phyloP scores from a whole-genome alignment of 2,888 invertebrate species.

The Elmis aenea region DNA sequence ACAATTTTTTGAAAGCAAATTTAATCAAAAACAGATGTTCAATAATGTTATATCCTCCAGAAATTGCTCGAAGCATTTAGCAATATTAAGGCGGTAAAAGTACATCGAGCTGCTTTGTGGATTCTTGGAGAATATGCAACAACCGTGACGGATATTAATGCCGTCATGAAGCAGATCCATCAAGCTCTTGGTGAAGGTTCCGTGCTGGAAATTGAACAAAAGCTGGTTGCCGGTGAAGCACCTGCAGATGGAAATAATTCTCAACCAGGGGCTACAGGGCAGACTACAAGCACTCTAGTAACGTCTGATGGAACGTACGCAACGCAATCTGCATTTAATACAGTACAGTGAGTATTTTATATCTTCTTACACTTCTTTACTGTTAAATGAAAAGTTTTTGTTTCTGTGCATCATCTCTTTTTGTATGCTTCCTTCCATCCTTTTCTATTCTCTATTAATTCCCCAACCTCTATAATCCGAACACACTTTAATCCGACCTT shows the following conservation, averaged over 20 bases:
- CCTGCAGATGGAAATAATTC: conserved; percentile 50
- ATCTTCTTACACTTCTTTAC: too few relatives aligned
- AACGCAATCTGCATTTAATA: conserved; percentile 93
- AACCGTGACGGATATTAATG: conserved; percentile 67
- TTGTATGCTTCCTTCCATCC: too few relatives aligned
- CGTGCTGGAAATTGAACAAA: conserved; percentile 61
- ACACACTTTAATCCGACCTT: too few relatives aligned
- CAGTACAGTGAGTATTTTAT: conserved; percentile 58
- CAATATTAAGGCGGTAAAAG: conserved; percentile 83
- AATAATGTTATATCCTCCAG: conserved; percentile 39
- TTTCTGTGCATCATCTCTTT: too few relatives aligned
- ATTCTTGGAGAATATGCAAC: conserved; percentile 95
- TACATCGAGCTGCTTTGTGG: conserved; percentile 94
- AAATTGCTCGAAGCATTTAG: conserved; percentile 76
- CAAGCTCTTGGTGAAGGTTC: conserved; percentile 68
- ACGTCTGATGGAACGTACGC: conserved; percentile 99
- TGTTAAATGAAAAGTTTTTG: too few relatives aligned
- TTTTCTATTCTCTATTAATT: too few relatives aligned
- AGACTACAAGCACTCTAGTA: conserved; percentile 63
- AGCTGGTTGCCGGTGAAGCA: conserved; percentile 68
- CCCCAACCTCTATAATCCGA: too few relatives aligned
- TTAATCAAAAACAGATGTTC: too few relatives aligned
- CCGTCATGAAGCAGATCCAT: conserved; percentile 73
- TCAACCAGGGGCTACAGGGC: conserved; percentile 24
- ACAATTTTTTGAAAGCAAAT: too few relatives aligned